Conservation (phyloP, 1,140 invertebrate genomes). For the Eupeodes corollae region DNA sequence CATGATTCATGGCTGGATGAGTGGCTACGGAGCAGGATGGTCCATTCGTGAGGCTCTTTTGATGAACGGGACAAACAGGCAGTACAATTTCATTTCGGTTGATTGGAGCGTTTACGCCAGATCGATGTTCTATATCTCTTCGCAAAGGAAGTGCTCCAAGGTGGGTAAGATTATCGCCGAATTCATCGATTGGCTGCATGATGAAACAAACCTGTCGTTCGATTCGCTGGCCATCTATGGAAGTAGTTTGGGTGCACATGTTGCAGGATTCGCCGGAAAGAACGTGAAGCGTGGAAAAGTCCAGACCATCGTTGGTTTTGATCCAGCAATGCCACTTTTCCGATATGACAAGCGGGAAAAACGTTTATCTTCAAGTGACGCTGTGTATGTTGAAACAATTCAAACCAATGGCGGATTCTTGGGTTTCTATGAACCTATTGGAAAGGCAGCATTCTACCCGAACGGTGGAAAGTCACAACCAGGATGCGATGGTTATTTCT, state of each 20-base stretch:
- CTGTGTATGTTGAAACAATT: constrained; percentile 24
- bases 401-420: constrained; percentile 38
- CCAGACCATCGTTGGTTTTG: constrained; percentile 22
- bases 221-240: constrained; percentile 18
- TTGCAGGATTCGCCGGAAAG: constrained; percentile 36
- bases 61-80: too few relatives aligned
- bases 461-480: constrained; percentile 42
- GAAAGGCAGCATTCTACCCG: constrained; percentile 43
- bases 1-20: too few relatives aligned
- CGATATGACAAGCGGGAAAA: neutral
- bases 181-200: constrained; percentile 19
- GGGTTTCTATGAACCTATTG: constrained; percentile 18
- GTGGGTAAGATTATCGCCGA: constrained; percentile 11
- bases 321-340: constrained; percentile 30
- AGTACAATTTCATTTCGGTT: too few relatives aligned
- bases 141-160: constrained; percentile 8
- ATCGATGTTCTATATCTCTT: too few relatives aligned
- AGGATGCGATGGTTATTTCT: constrained; percentile 34
- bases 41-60: too few relatives aligned
- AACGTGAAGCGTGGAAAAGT: constrained; percentile 7
- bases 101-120: too few relatives aligned
- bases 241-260: constrained; percentile 27
- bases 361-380: constrained; percentile 32
- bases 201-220: constrained; percentile 12
- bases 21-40: too few relatives aligned